These are phyloP conservation scores for Urosaurus nigricauda DNA, from an alignment of 2,797 vertebrate genomes.

Conservation along the genomic window DNA sequence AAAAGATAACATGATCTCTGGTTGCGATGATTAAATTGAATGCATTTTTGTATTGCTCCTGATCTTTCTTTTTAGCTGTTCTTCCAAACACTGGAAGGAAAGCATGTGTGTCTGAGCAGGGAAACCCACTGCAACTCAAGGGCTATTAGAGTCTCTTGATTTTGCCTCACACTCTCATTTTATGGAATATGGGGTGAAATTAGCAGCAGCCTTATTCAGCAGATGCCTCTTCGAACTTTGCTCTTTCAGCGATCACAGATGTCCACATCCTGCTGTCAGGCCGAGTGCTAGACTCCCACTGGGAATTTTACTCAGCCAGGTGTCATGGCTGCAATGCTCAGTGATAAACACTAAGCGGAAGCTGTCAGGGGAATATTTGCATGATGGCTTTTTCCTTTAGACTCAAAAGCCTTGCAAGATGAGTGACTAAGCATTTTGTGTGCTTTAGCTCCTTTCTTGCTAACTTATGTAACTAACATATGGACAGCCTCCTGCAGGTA, in stretches of 20 bases:
- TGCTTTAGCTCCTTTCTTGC: slow-evolving; percentile 69
- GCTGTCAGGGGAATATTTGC: slow-evolving; percentile 80
- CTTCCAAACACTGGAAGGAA: slow-evolving; percentile 42
- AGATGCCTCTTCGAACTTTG: slow-evolving; percentile 83
- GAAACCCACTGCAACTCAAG: slow-evolving; percentile 26
- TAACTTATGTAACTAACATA: slow-evolving; percentile 72
- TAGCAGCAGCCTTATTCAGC: slow-evolving; percentile 74
- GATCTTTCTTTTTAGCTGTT: slow-evolving; percentile 48
- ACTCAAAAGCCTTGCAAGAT: slow-evolving; percentile 77
- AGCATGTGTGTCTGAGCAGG: no score
- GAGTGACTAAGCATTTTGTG: slow-evolving; percentile 79
- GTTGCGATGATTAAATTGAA: slow-evolving; percentile 40
- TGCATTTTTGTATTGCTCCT: slow-evolving; percentile 39
- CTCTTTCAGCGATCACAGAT: slow-evolving; percentile 83
- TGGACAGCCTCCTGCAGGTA: slow-evolving; percentile 78
- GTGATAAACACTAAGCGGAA: slow-evolving; percentile 88
- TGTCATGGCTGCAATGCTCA: slow-evolving; percentile 83
- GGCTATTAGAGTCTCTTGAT: slow-evolving; percentile 50
- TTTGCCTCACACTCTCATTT: slow-evolving; percentile 69
- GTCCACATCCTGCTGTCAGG: slow-evolving; percentile 81
- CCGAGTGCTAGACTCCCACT: slow-evolving; percentile 84
- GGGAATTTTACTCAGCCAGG: slow-evolving; percentile 89
- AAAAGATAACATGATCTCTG: slow-evolving; percentile 35
- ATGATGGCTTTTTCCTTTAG: slow-evolving; percentile 77
- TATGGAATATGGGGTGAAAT: slow-evolving; percentile 80